Percentiles rank a stretch among this genome's conserved stretches.
Conservation (phyloP, 2,888 invertebrate genomes). For the Lasius platythorax region DNA sequence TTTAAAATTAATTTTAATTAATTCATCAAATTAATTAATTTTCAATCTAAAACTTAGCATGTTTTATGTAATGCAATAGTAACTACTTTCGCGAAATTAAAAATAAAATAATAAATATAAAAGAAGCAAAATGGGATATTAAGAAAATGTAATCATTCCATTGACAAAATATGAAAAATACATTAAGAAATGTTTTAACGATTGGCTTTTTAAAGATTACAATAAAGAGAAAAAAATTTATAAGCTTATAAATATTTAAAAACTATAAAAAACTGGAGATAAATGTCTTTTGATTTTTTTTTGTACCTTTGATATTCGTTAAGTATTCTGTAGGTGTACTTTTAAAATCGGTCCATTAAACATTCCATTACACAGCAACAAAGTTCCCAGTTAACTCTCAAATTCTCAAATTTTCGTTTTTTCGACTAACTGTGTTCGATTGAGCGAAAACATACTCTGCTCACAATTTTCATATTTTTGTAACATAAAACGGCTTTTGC, state of each 20-base stretch:
- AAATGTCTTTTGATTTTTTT: not conserved
- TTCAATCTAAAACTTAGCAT: not conserved
- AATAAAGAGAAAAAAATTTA: conserved; percentile 11
- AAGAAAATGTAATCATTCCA: not conserved
- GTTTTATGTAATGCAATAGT: not conserved
- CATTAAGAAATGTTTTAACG: not conserved
- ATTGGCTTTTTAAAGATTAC: not conserved
- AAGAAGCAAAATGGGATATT: not conserved
- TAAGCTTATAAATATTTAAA: not conserved
- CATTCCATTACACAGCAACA: not conserved
- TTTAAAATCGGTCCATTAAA: not conserved
- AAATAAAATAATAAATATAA: not conserved
- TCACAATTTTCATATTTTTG: conserved; percentile 30
- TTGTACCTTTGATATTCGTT: not conserved
- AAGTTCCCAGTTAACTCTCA: conserved; percentile 8
- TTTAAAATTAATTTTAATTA: not conserved
- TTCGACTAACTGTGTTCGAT: conserved; percentile 12
- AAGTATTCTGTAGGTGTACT: not conserved
- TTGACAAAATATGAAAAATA: not conserved
- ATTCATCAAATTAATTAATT: not conserved
- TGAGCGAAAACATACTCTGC: not conserved
- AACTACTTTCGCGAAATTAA: not conserved
- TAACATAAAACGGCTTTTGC: conserved; percentile 11
- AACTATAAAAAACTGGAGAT: not conserved
- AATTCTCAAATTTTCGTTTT: conserved; percentile 35